phyloP scores from a whole-genome alignment of 2,797 vertebrate species.

The Xyrichtys novacula region DNA sequence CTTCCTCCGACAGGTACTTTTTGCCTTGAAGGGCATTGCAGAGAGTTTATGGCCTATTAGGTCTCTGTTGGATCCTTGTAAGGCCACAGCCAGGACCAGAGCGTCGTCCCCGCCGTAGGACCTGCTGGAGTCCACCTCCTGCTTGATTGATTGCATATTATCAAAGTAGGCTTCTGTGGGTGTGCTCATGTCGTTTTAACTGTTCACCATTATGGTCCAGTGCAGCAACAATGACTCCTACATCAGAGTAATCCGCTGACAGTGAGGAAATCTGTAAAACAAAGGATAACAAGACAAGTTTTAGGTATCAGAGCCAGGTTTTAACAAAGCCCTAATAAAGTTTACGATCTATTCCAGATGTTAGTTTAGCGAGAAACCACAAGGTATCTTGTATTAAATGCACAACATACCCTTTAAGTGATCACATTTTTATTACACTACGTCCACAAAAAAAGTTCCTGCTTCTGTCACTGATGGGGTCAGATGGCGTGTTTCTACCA shows the following conservation, averaged over 20 bases:
- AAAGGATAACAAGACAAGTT: conserved; percentile 32
- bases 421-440: too few relatives aligned
- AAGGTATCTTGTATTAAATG: too few relatives aligned
- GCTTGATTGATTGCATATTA: conserved; percentile 94
- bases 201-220: conserved; percentile 35
- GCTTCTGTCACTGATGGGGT: too few relatives aligned
- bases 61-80: conserved; percentile 86
- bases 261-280: conserved; percentile 53
- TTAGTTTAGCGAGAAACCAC: too few relatives aligned
- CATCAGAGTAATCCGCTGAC: conserved; percentile 21
- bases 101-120: conserved; percentile 85
- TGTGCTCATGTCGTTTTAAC: conserved; percentile 51
- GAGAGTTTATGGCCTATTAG: conserved; percentile 74
- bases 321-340: too few relatives aligned
- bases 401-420: too few relatives aligned
- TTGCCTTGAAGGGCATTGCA: conserved; percentile 82
- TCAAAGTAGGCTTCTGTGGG: conserved; percentile 62
- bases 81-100: conserved; percentile 86
- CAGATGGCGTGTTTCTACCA: too few relatives aligned
- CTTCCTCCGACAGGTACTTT: conserved; percentile 90
- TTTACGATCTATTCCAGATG: too few relatives aligned
- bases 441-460: too few relatives aligned
- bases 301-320: conserved; percentile 6
- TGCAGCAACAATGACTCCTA: conserved; percentile 38
- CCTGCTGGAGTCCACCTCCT: conserved; percentile 86